Conservation (phyloP, 2,888 invertebrate genomes). For the Rhopalosiphum nymphaeae region DNA sequence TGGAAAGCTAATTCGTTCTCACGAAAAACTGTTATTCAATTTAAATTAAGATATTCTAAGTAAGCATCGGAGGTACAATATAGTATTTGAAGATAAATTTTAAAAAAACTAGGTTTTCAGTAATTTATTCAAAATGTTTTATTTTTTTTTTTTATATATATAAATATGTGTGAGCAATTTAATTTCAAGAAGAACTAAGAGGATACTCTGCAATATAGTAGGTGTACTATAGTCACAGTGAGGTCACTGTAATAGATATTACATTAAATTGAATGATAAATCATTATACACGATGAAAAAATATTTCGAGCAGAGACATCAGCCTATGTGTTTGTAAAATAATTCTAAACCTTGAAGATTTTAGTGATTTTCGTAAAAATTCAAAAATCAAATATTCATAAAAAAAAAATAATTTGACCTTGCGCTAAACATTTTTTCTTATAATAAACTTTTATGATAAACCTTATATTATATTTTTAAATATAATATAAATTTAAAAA, state of each 20-base stretch:
- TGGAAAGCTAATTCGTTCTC: conserved; percentile 35
- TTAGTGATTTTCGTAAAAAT: neutral
- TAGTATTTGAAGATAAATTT: neutral
- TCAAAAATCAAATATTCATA: neutral
- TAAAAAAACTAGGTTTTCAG: neutral
- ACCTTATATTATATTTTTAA: neutral
- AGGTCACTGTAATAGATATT: too few relatives aligned
- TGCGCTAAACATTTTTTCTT: neutral
- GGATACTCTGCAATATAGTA: neutral
- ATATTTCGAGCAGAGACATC: neutral
- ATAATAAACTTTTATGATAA: neutral
- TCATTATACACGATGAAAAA: too few relatives aligned
- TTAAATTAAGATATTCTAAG: conserved; percentile 27
- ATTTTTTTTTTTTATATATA: neutral
- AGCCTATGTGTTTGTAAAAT: neutral
- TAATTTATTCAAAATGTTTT: neutral
- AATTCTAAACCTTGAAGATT: neutral
- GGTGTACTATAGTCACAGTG: too few relatives aligned
- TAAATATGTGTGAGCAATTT: neutral
- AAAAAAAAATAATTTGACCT: neutral
- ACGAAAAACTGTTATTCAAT: conserved; percentile 20
- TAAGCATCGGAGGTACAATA: neutral
- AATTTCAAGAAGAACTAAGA: neutral
- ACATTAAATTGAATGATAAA: too few relatives aligned
- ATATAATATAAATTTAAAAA: neutral